phyloP scores from a whole-genome alignment of 2,888 invertebrate species.

The Drosophila yooni region DNA sequence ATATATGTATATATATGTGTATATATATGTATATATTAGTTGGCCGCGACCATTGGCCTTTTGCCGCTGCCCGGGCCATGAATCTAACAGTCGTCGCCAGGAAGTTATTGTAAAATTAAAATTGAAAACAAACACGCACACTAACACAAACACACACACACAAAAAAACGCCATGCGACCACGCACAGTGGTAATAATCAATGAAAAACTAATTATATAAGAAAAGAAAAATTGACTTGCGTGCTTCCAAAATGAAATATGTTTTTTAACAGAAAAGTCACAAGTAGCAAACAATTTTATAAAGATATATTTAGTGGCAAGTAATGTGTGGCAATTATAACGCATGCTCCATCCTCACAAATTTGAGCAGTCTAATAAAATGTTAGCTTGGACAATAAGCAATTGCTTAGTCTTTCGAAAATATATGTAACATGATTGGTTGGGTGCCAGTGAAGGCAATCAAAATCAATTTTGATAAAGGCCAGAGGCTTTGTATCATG shows the following conservation, averaged over 20 bases:
- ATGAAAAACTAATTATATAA: background rate
- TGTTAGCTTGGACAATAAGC: background rate
- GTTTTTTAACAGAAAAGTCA: background rate
- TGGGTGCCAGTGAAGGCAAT: background rate
- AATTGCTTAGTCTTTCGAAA: background rate
- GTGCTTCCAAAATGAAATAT: background rate
- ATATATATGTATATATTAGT: slow-evolving; percentile 7
- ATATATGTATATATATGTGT: background rate
- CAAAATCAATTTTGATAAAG: background rate
- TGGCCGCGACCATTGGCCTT: slow-evolving; percentile 17
- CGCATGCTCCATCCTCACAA: background rate
- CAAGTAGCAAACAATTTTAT: background rate
- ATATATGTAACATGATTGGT: background rate
- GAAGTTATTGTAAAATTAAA: slow-evolving; percentile 58
- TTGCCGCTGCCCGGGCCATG: slow-evolving; percentile 13
- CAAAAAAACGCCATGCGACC: background rate
- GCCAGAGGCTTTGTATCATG: background rate
- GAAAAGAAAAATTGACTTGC: too few relatives aligned
- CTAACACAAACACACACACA: slow-evolving; percentile 12
- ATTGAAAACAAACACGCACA: slow-evolving; percentile 55
- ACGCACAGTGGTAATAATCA: slow-evolving; percentile 18
- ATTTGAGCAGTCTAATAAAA: background rate
- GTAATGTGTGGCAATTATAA: background rate
- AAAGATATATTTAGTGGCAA: background rate
- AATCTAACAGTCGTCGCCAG: slow-evolving; percentile 22